Evolutionary conservation across 2,113 vertebrate species (phyloP), one percentile per base, ranked within the genome.

Genomic region (Apeltes quadracus): DNA sequence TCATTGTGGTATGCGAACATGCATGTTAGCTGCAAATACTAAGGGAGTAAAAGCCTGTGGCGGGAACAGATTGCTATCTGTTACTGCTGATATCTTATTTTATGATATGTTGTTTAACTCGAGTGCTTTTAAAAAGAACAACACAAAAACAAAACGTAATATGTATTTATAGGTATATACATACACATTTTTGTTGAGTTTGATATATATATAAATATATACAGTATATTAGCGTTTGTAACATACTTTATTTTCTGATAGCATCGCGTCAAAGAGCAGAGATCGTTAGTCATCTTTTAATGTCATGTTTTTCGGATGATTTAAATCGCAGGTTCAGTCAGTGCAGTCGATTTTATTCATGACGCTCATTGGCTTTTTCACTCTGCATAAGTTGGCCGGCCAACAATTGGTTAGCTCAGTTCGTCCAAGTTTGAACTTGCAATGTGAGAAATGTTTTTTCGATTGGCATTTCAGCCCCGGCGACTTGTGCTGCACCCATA

Each of bases 401-500:
- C 56, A 69, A 43, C 77, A 39, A 50, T 38, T 59, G 53, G 61
- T 74, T 38, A 12, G 64, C 84, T 82, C 55, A 53, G 54, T 65
- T 75, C 13, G 14, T 75, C 75, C 22, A 48, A 70, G 75, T 84
- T 85, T 89, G 79, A 85, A 82, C 66, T 82, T 6, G 32, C 54
- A 58, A 64, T 43, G 78, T 69, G 63, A 89, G 85, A 87, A 86
- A 85, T 79, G 65, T 82, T 89, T 89, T 83, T 82, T 65, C 54
- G 13, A 86, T 83, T 83, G 79, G 74, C 87, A 85, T 89, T 89
- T 87, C 64, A 83, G 80, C 72, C 70, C 58, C 55, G 76, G 84
- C 82, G 75, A 84, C 87, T 82, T 76, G 77, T 66, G 85, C 90
- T 85, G 83, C 82, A 88, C 68, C 83, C 71, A 81, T 87, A 85